Percentiles rank a stretch among this genome's conserved stretches.
These are phyloP conservation scores for Platycheirus albimanus DNA, from an alignment of 2,888 invertebrate genomes.

Conservation along the genomic window DNA sequence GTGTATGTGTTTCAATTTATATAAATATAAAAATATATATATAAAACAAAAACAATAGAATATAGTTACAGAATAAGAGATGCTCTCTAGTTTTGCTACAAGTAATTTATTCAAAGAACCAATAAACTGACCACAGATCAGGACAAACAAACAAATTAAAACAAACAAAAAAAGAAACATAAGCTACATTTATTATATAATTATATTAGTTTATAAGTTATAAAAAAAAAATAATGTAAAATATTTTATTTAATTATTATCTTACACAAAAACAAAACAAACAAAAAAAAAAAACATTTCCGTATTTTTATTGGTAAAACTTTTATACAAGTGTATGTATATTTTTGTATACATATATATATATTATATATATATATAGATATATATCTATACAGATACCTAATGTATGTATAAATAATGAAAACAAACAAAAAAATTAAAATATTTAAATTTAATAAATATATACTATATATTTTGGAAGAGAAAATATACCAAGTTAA, in stretches of 20 bases:
- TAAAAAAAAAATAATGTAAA: constrained; percentile 64
- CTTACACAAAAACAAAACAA: constrained; percentile 28
- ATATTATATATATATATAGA: constrained; percentile 65
- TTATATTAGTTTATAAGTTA: constrained; percentile 61
- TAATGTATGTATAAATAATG: constrained; percentile 68
- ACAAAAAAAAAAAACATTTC: constrained; percentile 40
- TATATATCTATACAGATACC: constrained; percentile 73
- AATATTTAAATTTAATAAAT: constrained; percentile 73
- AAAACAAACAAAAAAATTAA: constrained; percentile 50
- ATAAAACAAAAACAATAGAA: constrained; percentile 41
- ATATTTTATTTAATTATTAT: constrained; percentile 72
- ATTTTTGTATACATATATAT: constrained; percentile 73
- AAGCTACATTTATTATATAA: constrained; percentile 63
- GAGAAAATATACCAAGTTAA: constrained; percentile 73
- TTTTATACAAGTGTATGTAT: constrained; percentile 73
- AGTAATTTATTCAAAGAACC: constrained; percentile 74
- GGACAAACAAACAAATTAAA: constrained; percentile 54
- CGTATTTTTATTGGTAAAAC: constrained; percentile 73
- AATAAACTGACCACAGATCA: constrained; percentile 65
- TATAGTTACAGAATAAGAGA: constrained; percentile 69
- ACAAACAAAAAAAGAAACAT: constrained; percentile 54
- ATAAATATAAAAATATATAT: background rate
- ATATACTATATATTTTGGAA: constrained; percentile 74
- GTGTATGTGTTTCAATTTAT: constrained; percentile 44
- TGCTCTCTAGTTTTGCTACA: constrained; percentile 74